These are phyloP conservation scores for Vesta saturnalis DNA, from an alignment of 2,888 invertebrate genomes.

Conservation along the genomic window DNA sequence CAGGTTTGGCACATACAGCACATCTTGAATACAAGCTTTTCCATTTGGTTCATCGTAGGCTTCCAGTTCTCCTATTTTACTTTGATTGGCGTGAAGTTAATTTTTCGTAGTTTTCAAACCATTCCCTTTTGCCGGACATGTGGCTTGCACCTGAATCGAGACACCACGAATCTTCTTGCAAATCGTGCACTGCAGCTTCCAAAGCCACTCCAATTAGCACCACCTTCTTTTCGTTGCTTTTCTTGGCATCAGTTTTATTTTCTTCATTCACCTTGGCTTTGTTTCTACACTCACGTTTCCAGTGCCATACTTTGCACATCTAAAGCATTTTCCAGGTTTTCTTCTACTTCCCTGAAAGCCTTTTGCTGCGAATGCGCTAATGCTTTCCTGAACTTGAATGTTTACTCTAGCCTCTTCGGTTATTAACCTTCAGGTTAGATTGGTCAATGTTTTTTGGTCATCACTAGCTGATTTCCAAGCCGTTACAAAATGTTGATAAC, in stretches of 20 bases:
- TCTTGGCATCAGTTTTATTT: neutral
- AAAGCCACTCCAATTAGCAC: neutral
- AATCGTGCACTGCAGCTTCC: neutral
- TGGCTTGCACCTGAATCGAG: neutral
- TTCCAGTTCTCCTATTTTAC: neutral
- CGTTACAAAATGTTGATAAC: neutral
- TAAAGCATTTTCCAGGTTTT: neutral
- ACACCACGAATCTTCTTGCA: neutral
- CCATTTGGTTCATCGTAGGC: neutral
- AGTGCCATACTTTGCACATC: neutral
- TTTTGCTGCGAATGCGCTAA: neutral
- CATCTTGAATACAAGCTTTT: neutral
- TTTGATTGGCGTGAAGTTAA: neutral
- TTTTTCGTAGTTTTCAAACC: neutral
- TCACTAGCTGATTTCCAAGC: neutral
- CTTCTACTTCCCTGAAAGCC: neutral
- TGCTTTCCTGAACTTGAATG: neutral
- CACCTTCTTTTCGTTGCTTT: too few species aligned
- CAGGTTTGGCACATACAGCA: neutral
- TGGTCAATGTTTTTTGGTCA: neutral
- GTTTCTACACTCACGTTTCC: neutral
- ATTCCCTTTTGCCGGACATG: neutral
- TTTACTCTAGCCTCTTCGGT: too few species aligned
- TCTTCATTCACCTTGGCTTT: neutral
- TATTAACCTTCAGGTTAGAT: too few species aligned